Evolutionary conservation across 1,140 invertebrate genomes (phyloP).

Genomic region (Drosophila baimaii): DNA sequence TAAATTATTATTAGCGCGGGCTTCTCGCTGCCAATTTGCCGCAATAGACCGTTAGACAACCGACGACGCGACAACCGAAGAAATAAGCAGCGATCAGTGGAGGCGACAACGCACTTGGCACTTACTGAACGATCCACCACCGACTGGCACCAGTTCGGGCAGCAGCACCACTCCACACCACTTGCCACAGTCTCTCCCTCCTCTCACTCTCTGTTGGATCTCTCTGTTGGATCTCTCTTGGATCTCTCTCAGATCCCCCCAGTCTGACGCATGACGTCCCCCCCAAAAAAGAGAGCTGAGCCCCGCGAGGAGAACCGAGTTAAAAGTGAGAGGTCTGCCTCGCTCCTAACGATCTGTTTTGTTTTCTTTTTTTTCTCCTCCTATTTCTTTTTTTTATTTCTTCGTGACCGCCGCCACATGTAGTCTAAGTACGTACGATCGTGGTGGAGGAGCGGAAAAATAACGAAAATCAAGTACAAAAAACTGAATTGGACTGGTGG

Average conservation of each 20-base stretch:
- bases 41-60: conserved; percentile 61
- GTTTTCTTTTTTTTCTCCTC: conserved; percentile 36
- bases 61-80: conserved; percentile 49
- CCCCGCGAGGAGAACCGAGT: conserved; percentile 22
- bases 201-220: conserved; percentile 10
- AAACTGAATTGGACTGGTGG: conserved; percentile 45
- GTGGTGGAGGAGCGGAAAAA: conserved; percentile 22
- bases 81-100: conserved; percentile 44
- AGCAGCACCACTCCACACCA: conserved; percentile 27
- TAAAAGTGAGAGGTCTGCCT: conserved; percentile 39
- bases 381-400: conserved; percentile 22
- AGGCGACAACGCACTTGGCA: conserved; percentile 72
- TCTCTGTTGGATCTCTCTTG: conserved; percentile 26
- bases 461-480: conserved; percentile 64
- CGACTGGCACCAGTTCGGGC: conserved; percentile 26
- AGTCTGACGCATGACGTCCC: conserved; percentile 45
- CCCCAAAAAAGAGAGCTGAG: conserved; percentile 16
- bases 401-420: conserved; percentile 30
- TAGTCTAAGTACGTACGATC: conserved; percentile 21
- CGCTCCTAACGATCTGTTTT: conserved; percentile 25
- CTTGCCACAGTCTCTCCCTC: conserved; percentile 19
- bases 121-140: conserved; percentile 64
- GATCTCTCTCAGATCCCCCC: conserved; percentile 7
- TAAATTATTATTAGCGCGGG: conserved; percentile 67
- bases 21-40: conserved; percentile 60